phyloP scores from a whole-genome alignment of 2,888 invertebrate genomes.

The Spodoptera exigua region DNA sequence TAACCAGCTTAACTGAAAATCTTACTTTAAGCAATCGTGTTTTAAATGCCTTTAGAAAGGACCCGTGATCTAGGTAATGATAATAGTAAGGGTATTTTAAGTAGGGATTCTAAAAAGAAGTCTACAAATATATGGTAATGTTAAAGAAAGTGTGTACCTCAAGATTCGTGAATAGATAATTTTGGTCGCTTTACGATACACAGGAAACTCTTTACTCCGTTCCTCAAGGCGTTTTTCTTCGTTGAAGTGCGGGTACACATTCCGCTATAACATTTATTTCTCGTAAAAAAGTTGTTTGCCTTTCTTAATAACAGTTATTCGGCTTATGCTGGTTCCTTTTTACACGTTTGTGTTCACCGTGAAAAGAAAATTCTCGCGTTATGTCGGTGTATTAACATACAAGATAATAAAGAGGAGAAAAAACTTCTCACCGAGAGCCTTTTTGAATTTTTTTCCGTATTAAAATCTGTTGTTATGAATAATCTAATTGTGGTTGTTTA shows the following conservation, averaged over 20 bases:
- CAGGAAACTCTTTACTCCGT: conserved; percentile 41
- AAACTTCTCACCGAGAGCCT: conserved; percentile 27
- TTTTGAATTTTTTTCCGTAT: conserved; percentile 29
- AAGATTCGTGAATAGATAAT: conserved; percentile 54
- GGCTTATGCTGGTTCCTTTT: conserved; percentile 56
- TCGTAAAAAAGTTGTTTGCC: conserved; percentile 60
- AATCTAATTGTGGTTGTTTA: conserved; percentile 29
- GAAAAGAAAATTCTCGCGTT: conserved; percentile 52
- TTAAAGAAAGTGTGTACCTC: conserved; percentile 38
- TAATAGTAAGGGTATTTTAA: too few relatives aligned
- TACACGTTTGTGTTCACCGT: conserved; percentile 51
- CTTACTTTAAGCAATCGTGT: too few relatives aligned
- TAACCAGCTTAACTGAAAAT: too few relatives aligned
- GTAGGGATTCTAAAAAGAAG: conserved; percentile 19
- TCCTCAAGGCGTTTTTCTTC: conserved; percentile 45
- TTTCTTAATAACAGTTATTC: conserved; percentile 57
- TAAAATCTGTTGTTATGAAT: conserved; percentile 26
- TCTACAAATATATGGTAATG: conserved; percentile 30
- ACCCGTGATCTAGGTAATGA: too few relatives aligned
- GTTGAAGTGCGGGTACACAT: conserved; percentile 43
- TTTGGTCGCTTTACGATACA: conserved; percentile 53
- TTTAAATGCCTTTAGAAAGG: too few relatives aligned
- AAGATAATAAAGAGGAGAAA: conserved; percentile 45
- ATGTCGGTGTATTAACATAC: conserved; percentile 52
- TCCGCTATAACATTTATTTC: conserved; percentile 57